A percentile compares a stretch with the other conserved stretches of the same genome.
These are phyloP conservation scores for Acanthisitta chloris DNA, from an alignment of 2,113 vertebrate species.

Conservation along the genomic window DNA sequence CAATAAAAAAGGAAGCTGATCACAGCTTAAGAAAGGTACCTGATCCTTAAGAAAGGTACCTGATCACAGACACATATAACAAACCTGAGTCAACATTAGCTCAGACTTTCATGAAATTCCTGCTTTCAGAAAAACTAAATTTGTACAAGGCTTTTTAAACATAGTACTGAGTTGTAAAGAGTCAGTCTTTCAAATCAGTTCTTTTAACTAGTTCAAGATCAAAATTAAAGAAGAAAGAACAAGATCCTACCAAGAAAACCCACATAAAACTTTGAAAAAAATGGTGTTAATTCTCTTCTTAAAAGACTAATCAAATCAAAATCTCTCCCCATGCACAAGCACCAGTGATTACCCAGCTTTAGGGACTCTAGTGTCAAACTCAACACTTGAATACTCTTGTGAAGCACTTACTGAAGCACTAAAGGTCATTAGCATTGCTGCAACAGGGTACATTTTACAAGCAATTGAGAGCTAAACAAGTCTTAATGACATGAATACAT, in stretches of 20 bases:
- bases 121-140: background rate
- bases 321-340: background rate
- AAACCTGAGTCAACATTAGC: background rate
- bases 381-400: background rate
- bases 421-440: accelerated
- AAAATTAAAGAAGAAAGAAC: background rate
- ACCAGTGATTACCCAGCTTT: background rate
- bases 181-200: background rate
- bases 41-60: too few relatives aligned
- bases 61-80: background rate
- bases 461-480: background rate
- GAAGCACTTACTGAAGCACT: background rate
- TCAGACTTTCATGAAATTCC: background rate
- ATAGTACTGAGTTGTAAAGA: background rate
- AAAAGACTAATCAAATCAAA: background rate
- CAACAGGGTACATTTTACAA: background rate
- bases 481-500: background rate
- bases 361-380: background rate
- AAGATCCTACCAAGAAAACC: accelerated
- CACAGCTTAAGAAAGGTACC: too few relatives aligned
- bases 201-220: background rate
- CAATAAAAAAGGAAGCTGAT: background rate
- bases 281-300: background rate
- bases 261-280: background rate
- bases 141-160: background rate